Conservation (phyloP, 2,888 invertebrate genomes). For the Drosophila recens region DNA sequence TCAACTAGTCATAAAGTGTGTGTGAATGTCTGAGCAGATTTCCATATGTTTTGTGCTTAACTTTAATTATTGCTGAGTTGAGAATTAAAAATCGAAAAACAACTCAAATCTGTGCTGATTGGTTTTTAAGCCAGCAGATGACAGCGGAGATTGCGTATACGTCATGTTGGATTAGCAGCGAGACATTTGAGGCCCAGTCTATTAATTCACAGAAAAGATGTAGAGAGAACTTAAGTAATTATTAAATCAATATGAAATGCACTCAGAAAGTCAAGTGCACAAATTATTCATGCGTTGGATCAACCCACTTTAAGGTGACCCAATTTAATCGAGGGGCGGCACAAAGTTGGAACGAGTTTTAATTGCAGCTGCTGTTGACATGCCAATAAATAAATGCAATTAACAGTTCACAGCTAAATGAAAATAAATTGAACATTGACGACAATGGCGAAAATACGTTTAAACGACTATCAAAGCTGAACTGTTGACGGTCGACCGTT, state of each 20-base stretch:
- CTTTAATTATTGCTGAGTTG: constrained; percentile 1
- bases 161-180: constrained; percentile 4
- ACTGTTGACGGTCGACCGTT: constrained; percentile 13
- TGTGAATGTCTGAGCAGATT: constrained; percentile 4
- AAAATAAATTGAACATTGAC: constrained; percentile 76
- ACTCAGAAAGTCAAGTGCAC: constrained; percentile 6
- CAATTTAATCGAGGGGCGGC: constrained; percentile 23
- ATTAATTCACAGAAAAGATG: not conserved
- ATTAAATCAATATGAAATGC: not conserved
- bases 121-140: constrained; percentile 8
- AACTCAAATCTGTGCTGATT: constrained; percentile 9
- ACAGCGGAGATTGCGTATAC: constrained; percentile 17
- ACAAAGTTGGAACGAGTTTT: constrained; percentile 35
- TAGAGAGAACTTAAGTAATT: constrained; percentile 2
- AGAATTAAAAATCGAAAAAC: not conserved
- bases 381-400: constrained; percentile 79
- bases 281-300: constrained; percentile 9
- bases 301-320: constrained; percentile 46
- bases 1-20: constrained; percentile 9
- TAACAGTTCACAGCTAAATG: constrained; percentile 68
- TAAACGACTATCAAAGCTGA: constrained; percentile 21
- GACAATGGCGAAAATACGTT: constrained; percentile 51
- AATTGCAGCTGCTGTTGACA: constrained; percentile 76
- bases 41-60: constrained; percentile 4
- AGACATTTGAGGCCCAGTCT: constrained; percentile 2